Conservation (phyloP, 2,888 invertebrate species). For the Tetranychus truncatus region DNA sequence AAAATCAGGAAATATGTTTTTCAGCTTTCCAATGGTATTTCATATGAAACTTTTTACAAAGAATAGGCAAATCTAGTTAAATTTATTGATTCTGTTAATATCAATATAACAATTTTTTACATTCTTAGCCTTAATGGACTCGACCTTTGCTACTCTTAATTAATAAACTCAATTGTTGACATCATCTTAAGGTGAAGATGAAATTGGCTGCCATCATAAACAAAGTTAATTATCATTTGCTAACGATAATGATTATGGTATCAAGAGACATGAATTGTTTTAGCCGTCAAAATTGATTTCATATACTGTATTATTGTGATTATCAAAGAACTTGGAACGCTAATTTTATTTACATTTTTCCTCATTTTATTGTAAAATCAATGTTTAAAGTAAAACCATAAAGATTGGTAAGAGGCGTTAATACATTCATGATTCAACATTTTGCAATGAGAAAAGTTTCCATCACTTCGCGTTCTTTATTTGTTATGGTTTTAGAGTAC, state of each 20-base stretch:
- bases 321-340: no score
- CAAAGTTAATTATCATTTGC: conserved; percentile 63
- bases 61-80: conserved; percentile 80
- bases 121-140: conserved; percentile 88
- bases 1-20: conserved; percentile 48
- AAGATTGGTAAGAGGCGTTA: no score
- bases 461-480: no score
- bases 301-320: no score
- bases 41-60: conserved; percentile 54
- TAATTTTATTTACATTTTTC: no score
- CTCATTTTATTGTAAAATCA: no score
- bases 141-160: conserved; percentile 78
- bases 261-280: conserved; percentile 57
- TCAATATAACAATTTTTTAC: conserved; percentile 32
- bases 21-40: conserved; percentile 63
- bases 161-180: conserved; percentile 78
- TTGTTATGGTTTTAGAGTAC: no score
- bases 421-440: no score
- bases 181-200: conserved; percentile 69
- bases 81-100: conserved; percentile 41
- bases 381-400: no score
- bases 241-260: conserved; percentile 54
- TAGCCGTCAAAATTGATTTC: no score
- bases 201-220: conserved; percentile 65
- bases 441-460: no score